Evolutionary conservation across 2,113 vertebrate genomes (phyloP).

Genomic region (Thryonomys swinderianus): DNA sequence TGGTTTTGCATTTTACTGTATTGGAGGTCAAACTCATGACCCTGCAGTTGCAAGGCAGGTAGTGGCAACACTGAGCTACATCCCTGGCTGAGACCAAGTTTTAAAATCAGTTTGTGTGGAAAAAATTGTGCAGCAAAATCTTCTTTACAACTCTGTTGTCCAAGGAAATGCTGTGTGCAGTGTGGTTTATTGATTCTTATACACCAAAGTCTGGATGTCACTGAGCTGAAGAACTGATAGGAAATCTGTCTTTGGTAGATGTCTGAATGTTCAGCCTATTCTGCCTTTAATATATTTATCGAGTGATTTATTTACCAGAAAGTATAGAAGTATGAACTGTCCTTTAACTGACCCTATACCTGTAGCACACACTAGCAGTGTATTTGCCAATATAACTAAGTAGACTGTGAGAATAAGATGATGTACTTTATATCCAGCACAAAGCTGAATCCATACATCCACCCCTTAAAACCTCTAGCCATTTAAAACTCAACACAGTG

Average conservation of each 20-base stretch:
- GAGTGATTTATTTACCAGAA: background rate
- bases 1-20: too few relatives aligned
- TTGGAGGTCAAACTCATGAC: too few relatives aligned
- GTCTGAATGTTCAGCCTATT: background rate
- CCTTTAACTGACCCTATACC: background rate
- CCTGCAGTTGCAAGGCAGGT: too few relatives aligned
- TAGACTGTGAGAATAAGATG: background rate
- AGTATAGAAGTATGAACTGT: background rate
- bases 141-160: background rate
- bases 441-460: background rate
- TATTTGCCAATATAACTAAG: background rate
- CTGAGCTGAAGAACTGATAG: background rate
- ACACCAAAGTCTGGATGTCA: background rate
- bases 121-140: background rate
- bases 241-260: conserved; percentile 16
- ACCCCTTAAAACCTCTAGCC: background rate
- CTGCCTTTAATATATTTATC: background rate
- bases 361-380: background rate
- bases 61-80: too few relatives aligned
- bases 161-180: background rate
- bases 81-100: background rate
- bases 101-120: background rate
- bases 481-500: background rate
- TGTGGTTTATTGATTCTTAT: background rate
- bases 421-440: background rate